Evolutionary conservation across 2,113 vertebrate genomes (phyloP), one percentile per base, ranked within the genome.

Genomic region (Alligator mississippiensis): DNA sequence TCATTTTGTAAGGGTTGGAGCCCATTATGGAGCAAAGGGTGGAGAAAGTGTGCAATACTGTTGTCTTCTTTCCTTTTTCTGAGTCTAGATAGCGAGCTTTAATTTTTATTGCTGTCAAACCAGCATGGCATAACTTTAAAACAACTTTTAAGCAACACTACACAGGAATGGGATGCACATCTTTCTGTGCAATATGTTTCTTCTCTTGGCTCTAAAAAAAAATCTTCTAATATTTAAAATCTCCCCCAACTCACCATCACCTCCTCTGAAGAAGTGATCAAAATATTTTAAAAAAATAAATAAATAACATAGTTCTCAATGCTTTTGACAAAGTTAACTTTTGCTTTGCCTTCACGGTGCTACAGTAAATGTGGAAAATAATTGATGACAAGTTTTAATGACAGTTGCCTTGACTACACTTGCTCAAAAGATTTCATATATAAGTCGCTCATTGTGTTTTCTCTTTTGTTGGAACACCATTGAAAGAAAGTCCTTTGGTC

Each of bases 61-160:
- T 77, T 92, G 61, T 75, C 64, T 85, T 83, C 38, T 95, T 80
- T 82, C 27, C 75, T 21, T 61, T 7, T 72, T 89, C 77, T 93
- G 59, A 24, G 34, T 87, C 77, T 95, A 83, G 27, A 59, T 70
- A 89, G 14, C 59, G 84, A 30, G 80, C 3, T 34, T 58, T 1
- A 34, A 30, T 86, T 24, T 88, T 17, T 11, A 57, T 77, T 91
- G n/a, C 24, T 79, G 13, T 94, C n/a, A 34, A 91, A 77, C 47
- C 9, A 6, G 79, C 89, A 9, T 34, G 85, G 54, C 90, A 28
- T 55, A 47, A 80, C 15, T 60, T 9, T 63, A 68, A 92, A 89
- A 87, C 25, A 27, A 72, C 60, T 77, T 84, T 70, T 15, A 84
- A 15, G 18, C 70, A 3, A 38, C 59, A 57, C 12, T 63, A 17